phyloP scores from a whole-genome alignment of 2,888 invertebrate species.

The Nemurella pictetii region DNA sequence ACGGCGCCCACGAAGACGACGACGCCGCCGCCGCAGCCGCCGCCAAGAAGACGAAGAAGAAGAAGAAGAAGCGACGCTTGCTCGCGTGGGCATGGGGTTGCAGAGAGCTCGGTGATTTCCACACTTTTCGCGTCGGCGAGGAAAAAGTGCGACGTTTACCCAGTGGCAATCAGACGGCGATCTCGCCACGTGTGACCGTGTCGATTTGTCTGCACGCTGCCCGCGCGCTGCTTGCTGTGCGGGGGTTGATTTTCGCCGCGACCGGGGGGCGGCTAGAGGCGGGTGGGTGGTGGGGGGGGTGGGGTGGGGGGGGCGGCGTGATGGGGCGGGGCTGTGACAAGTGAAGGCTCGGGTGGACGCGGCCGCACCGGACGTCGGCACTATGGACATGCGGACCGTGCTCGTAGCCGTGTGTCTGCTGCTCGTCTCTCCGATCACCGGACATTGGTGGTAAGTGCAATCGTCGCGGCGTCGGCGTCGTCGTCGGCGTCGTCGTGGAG shows the following conservation, averaged over 20 bases:
- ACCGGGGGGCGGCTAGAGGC: slow-evolving; percentile 37
- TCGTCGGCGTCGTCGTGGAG: background rate
- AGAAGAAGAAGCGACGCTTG: background rate
- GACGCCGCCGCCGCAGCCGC: background rate
- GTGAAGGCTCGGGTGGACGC: too few species aligned
- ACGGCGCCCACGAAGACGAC: background rate
- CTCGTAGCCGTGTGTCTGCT: slow-evolving; percentile 81
- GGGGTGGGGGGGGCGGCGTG: slow-evolving; percentile 49
- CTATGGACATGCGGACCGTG: slow-evolving; percentile 69
- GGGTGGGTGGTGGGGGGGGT: slow-evolving; percentile 43
- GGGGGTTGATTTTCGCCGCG: slow-evolving; percentile 1
- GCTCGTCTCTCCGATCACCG: slow-evolving; percentile 85
- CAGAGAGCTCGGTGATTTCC: background rate
- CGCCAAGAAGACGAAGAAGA: too few species aligned
- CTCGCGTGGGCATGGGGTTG: slow-evolving; percentile 6
- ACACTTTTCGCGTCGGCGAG: background rate
- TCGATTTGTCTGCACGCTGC: background rate
- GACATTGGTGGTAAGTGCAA: slow-evolving; percentile 89
- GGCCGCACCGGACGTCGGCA: slow-evolving; percentile 47
- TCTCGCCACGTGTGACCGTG: background rate
- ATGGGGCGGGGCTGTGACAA: slow-evolving; percentile 49
- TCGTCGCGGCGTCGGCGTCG: background rate
- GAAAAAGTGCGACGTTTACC: background rate
- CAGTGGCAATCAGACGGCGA: background rate
- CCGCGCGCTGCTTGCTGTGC: background rate